Evolutionary conservation across 2,888 invertebrate genomes (phyloP).

Genomic region (Anoplius nigerrimus): DNA sequence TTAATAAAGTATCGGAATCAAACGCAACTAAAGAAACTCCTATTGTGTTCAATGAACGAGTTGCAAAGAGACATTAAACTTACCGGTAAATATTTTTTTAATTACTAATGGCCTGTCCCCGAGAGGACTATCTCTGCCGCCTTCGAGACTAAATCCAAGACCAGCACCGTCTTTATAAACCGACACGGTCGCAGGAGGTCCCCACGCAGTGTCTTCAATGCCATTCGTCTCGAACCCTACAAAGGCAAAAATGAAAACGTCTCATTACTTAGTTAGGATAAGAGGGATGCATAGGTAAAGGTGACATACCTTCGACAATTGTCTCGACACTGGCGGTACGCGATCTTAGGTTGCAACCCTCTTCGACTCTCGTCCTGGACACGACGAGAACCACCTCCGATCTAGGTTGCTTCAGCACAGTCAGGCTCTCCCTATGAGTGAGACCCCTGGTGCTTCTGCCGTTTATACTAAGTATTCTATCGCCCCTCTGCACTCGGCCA

Average conservation of each 20-base stretch:
- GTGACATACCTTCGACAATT: constrained; percentile 69
- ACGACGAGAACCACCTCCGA: constrained; percentile 88
- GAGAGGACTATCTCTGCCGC: constrained; percentile 92
- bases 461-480: constrained; percentile 92
- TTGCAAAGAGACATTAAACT: constrained; percentile 47
- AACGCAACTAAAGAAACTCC: background rate
- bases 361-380: constrained; percentile 76
- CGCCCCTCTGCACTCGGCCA: constrained; percentile 90
- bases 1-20: too few relatives aligned
- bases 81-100: constrained; percentile 96
- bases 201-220: constrained; percentile 76
- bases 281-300: too few relatives aligned
- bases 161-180: constrained; percentile 89
- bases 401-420: constrained; percentile 88
- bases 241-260: background rate
- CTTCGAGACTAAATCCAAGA: constrained; percentile 95
- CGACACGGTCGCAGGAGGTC: constrained; percentile 77
- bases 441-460: constrained; percentile 88
- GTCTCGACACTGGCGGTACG: constrained; percentile 71
- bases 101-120: constrained; percentile 93
- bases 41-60: background rate
- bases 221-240: constrained; percentile 69
- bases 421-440: constrained; percentile 91
- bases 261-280: background rate
- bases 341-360: constrained; percentile 56